Conservation (phyloP, 1,140 invertebrate species). For the Atta cephalotes region DNA sequence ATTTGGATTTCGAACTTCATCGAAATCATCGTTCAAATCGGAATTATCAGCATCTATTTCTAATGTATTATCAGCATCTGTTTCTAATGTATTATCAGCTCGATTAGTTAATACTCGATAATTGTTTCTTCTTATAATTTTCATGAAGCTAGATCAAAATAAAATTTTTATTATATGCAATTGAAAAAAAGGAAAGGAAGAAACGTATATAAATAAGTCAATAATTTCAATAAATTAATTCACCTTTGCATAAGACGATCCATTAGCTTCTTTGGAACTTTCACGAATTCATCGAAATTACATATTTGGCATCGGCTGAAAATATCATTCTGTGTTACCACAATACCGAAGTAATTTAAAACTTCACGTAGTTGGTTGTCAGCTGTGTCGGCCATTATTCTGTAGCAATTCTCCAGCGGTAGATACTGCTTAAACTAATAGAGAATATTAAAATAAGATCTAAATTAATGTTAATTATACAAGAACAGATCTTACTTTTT, state of each 20-base stretch:
- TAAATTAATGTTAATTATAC: not conserved
- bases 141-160: constrained; percentile 58
- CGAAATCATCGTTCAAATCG: constrained; percentile 23
- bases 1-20: not conserved
- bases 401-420: constrained; percentile 86
- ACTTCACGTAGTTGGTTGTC: constrained; percentile 88
- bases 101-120: constrained; percentile 40
- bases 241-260: constrained; percentile 78
- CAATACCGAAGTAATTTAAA: constrained; percentile 88
- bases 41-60: not conserved
- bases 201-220: not conserved
- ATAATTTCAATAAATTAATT: not conserved
- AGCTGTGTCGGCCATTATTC: constrained; percentile 82
- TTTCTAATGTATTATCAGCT: not conserved
- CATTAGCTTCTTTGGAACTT: constrained; percentile 85
- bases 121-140: constrained; percentile 47
- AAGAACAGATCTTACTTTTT: constrained; percentile 79
- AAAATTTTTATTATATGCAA: constrained; percentile 22
- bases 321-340: constrained; percentile 87
- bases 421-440: constrained; percentile 85
- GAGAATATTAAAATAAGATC: constrained; percentile 59
- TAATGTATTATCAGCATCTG: not conserved
- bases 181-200: constrained; percentile 1
- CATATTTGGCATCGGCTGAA: constrained; percentile 90
- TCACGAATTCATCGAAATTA: constrained; percentile 87